Percentiles rank a stretch among this genome's conserved stretches.
Evolutionary conservation across 2,888 invertebrate genomes (phyloP).

Genomic region (Agrochola macilenta): DNA sequence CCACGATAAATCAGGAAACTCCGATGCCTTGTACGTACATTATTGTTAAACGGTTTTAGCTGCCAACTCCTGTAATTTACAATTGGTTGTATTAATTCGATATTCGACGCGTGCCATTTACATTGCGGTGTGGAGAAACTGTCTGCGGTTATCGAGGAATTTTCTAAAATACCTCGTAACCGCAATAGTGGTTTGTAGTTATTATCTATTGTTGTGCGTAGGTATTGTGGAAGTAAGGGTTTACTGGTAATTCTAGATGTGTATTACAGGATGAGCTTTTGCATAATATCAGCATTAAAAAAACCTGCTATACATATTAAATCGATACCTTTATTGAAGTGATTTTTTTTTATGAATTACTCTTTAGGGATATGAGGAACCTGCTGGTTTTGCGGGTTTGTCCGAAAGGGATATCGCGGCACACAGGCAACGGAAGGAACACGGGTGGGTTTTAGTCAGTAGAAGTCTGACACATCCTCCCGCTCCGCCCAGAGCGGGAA

Average conservation of each 20-base stretch:
- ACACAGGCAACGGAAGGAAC: too few species aligned
- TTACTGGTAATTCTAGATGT: neutral
- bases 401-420: too few species aligned
- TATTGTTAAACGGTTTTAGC: constrained; percentile 60
- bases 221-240: neutral
- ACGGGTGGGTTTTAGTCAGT: too few species aligned
- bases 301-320: neutral
- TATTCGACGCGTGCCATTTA: constrained; percentile 63
- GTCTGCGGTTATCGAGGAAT: constrained; percentile 46
- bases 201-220: constrained; percentile 33
- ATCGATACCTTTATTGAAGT: neutral
- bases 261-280: neutral
- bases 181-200: constrained; percentile 31
- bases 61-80: constrained; percentile 64
- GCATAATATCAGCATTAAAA: neutral
- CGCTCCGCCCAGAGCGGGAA: too few species aligned
- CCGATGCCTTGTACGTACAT: constrained; percentile 50
- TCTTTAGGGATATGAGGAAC: too few species aligned
- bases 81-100: constrained; percentile 61
- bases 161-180: constrained; percentile 45
- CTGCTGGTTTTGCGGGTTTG: too few species aligned
- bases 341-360: neutral
- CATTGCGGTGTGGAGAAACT: constrained; percentile 55
- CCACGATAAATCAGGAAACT: constrained; percentile 36
- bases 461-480: too few species aligned